Conservation (phyloP, 2,888 invertebrate genomes). For the Argyresthia albistria region DNA sequence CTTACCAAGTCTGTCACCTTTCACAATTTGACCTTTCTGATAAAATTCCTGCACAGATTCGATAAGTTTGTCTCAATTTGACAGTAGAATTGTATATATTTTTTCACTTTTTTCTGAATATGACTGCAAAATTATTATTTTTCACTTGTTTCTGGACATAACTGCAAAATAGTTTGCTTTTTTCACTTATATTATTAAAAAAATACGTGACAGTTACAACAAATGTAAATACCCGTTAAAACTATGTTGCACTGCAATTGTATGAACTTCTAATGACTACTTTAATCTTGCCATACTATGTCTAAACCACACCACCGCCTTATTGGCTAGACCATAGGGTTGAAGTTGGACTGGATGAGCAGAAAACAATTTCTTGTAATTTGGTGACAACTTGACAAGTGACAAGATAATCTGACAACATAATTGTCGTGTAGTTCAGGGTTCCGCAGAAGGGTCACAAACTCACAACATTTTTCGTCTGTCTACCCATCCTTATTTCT, state of each 20-base stretch:
- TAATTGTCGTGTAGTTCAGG: background rate
- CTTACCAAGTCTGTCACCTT: too few relatives aligned
- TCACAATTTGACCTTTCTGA: too few relatives aligned
- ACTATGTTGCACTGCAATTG: background rate
- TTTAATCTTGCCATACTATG: background rate
- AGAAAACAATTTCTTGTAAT: background rate
- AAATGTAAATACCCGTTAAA: background rate
- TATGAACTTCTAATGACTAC: background rate
- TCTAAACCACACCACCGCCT: background rate
- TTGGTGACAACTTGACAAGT: background rate
- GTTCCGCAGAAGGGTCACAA: background rate
- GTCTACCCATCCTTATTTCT: too few relatives aligned
- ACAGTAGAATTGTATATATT: too few relatives aligned
- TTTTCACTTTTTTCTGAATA: too few relatives aligned
- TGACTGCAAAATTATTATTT: too few relatives aligned
- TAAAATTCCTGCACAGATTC: too few relatives aligned
- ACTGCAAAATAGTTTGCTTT: background rate
- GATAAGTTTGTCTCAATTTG: too few relatives aligned
- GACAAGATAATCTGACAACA: background rate
- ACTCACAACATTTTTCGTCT: too few relatives aligned
- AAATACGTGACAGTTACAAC: background rate
- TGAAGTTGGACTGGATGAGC: background rate
- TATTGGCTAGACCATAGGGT: background rate
- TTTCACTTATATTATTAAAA: background rate
- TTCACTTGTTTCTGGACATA: too few relatives aligned